Base-by-base conservation (phyloP, 2,888 invertebrate genomes). In the Drosophila buzzatii region DNA sequence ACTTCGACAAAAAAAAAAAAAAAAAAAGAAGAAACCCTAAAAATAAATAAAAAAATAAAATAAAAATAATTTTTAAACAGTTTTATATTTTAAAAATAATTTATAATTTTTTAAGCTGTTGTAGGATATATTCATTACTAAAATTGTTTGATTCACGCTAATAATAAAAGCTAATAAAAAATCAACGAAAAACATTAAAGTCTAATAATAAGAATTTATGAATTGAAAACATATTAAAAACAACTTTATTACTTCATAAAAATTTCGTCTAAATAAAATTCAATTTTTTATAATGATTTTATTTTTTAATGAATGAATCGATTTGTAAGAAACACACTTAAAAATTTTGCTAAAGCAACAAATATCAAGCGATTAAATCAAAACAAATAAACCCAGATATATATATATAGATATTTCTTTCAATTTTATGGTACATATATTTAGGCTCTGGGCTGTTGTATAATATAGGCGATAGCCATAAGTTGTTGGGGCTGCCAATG, bases 361-460 rank as follows among this genome's bases (percentile, higher is more conserved):
- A 39, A 27, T 69, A 35, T 59, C 45, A 41, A 58, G 14, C 57
- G 56, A 47, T 73, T 68, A 35, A 68, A 57, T 60, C 35, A 74
- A 51, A 69, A 64, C 7, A 57, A 57, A 57, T 57, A 57, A 44
- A 42, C 27, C n/a, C 27, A 8, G 27, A 8, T 20, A 12, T 37
- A 33, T 37, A 33, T 20, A 7, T 14, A 5, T 49, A 49, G 3
- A 45, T 45, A 23, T 45, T 14, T 39, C 23, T 10, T 23, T 35
- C 37, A 20, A 37, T 53, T 33, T 12, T 3, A 12, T n/a, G 33
- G 23, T 7, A 20, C 14, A 41, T 49, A n/a, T 42, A 37, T 51
- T 7, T 44, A 14, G 18, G 14, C 60, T 31, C 51, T 52, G 56
- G 42, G 35, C n/a, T 53, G n/a, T 49, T 31, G 52, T 47, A 44